Percentiles rank a stretch among this genome's conserved stretches.
Conservation (phyloP, 2,888 invertebrate genomes). For the Cordylochernes scorpioides region DNA sequence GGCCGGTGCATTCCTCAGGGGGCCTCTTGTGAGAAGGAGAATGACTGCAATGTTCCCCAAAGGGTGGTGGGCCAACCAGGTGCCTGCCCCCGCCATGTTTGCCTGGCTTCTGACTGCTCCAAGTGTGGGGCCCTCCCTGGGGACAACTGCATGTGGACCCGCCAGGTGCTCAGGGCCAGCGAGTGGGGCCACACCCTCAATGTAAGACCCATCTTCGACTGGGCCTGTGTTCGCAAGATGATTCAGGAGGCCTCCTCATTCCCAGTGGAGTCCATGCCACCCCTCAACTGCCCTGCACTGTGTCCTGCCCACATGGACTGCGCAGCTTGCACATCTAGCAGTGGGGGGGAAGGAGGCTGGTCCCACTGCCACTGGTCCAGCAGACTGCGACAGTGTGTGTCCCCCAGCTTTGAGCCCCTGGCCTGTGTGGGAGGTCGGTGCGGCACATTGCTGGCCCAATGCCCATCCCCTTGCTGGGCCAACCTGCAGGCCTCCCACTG, state of each 20-base stretch:
- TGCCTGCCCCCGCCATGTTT: conserved; percentile 41
- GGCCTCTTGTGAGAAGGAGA: conserved; percentile 34
- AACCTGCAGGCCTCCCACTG: conserved; percentile 64
- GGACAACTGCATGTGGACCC: conserved; percentile 63
- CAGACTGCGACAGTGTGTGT: conserved; percentile 49
- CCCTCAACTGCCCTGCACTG: conserved; percentile 27
- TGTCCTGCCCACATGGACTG: conserved; percentile 46
- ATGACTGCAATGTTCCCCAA: conserved; percentile 25
- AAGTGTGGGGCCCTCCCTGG: conserved; percentile 40
- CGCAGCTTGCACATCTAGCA: conserved; percentile 36
- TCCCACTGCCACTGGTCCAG: conserved; percentile 70
- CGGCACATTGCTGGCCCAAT: conserved; percentile 49
- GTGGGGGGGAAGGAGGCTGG: conserved; percentile 43
- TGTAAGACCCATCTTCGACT: conserved; percentile 35
- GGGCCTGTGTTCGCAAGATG: conserved; percentile 34
- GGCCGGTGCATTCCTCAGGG: conserved; percentile 42
- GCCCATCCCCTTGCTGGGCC: conserved; percentile 56
- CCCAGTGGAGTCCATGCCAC: conserved; percentile 20
- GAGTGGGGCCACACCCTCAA: conserved; percentile 25
- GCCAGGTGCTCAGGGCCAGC: conserved; percentile 6
- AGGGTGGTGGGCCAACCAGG: conserved; percentile 21
- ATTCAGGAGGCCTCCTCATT: conserved; percentile 17
- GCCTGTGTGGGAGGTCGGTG: conserved; percentile 75
- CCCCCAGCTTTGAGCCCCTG: conserved; percentile 55
- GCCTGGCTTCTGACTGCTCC: conserved; percentile 61